Evolutionary conservation across 2,888 invertebrate genomes (phyloP).

Genomic region (Sarcophaga subvicina): DNA sequence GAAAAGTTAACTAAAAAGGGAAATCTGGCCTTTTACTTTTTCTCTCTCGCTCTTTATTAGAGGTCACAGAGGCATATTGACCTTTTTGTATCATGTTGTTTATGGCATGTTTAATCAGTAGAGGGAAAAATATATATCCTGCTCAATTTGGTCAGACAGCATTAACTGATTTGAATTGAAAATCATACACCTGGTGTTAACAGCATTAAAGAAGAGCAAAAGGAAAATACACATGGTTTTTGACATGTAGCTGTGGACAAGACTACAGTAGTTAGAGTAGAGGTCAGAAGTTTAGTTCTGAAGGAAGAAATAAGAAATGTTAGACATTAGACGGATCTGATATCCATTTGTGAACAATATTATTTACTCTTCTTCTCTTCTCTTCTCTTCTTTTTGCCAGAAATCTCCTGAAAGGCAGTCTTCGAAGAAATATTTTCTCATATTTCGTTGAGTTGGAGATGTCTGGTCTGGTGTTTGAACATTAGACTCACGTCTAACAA

Average conservation of each 20-base stretch:
- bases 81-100: slow-evolving; percentile 32
- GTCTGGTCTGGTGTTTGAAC: too few relatives aligned
- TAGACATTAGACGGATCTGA: too few relatives aligned
- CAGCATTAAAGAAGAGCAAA: background rate
- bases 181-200: slow-evolving; percentile 24
- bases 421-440: too few relatives aligned
- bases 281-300: too few relatives aligned
- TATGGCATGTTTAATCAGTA: background rate
- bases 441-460: too few relatives aligned
- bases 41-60: slow-evolving; percentile 11
- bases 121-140: background rate
- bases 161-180: slow-evolving; percentile 32
- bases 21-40: slow-evolving; percentile 8
- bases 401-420: too few relatives aligned
- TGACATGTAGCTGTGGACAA: background rate
- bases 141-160: slow-evolving; percentile 31
- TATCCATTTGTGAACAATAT: too few relatives aligned
- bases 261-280: background rate
- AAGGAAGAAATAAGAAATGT: too few relatives aligned
- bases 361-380: too few relatives aligned
- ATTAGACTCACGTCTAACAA: too few relatives aligned
- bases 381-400: too few relatives aligned
- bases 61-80: slow-evolving; percentile 57
- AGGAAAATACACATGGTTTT: background rate
- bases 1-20: background rate